Evolutionary conservation across 1,140 invertebrate species (phyloP).

Genomic region (Notospermus geniculatus): DNA sequence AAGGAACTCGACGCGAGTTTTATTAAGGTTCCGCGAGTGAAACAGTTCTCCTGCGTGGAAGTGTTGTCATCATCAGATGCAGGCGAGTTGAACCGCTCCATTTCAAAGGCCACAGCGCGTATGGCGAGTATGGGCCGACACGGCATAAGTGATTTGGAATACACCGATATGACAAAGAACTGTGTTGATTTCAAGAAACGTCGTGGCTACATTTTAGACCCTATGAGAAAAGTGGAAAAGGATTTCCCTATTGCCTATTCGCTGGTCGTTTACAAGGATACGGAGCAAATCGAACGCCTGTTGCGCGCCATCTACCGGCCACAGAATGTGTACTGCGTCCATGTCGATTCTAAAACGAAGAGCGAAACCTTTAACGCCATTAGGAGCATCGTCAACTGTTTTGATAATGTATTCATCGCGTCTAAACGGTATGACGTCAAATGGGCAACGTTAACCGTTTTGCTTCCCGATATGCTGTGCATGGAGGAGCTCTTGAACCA

Average conservation of each 20-base stretch:
- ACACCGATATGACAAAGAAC: neutral
- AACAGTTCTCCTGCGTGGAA: too few relatives aligned
- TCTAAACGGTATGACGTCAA: slow-evolving; percentile 25
- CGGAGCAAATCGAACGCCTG: slow-evolving; percentile 45
- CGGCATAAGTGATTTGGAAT: slow-evolving; percentile 12
- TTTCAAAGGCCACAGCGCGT: too few relatives aligned
- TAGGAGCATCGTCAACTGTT: slow-evolving; percentile 39
- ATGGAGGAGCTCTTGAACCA: slow-evolving; percentile 23
- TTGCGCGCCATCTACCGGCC: slow-evolving; percentile 45
- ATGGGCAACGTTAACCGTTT: slow-evolving; percentile 25
- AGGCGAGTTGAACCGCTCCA: too few relatives aligned
- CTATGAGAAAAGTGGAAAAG: slow-evolving; percentile 13
- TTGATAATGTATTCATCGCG: slow-evolving; percentile 35
- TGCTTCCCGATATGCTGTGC: slow-evolving; percentile 35
- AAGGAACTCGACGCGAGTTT: too few relatives aligned
- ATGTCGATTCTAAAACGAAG: slow-evolving; percentile 39
- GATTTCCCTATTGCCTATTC: slow-evolving; percentile 34
- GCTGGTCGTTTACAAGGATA: slow-evolving; percentile 41
- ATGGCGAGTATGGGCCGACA: too few relatives aligned
- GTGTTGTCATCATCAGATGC: too few relatives aligned
- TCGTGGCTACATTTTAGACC: slow-evolving; percentile 15
- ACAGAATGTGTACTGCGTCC: slow-evolving; percentile 50
- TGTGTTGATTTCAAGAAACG: slow-evolving; percentile 9
- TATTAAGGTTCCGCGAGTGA: too few relatives aligned
- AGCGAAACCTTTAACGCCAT: neutral